A percentile compares a stretch with the other conserved stretches of the same genome.
Evolutionary conservation across 2,888 invertebrate species (phyloP).

Genomic region (Cheilosia urbana): DNA sequence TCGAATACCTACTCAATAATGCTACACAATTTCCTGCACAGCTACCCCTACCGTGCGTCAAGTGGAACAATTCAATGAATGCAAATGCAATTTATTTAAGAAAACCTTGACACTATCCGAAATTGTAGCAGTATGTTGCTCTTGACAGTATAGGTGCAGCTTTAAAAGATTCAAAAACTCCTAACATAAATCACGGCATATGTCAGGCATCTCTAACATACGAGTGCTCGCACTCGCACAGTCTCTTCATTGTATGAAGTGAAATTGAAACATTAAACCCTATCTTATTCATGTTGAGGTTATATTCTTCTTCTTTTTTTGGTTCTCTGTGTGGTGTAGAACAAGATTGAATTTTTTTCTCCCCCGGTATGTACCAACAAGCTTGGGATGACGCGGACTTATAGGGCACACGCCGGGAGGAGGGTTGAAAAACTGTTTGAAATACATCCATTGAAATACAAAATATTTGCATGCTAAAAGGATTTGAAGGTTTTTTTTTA

Average conservation of each 20-base stretch:
- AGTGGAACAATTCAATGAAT: neutral
- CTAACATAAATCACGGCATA: constrained; percentile 68
- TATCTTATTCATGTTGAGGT: constrained; percentile 74
- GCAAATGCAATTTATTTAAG: constrained; percentile 52
- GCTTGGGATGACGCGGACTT: neutral
- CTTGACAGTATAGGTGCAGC: neutral
- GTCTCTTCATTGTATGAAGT: constrained; percentile 61
- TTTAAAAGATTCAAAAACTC: constrained; percentile 33
- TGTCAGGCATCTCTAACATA: constrained; percentile 57
- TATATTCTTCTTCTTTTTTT: constrained; percentile 8
- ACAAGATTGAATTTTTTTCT: constrained; percentile 67
- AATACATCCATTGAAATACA: constrained; percentile 69
- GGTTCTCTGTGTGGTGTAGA: constrained; percentile 35
- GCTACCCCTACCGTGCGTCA: too few relatives aligned
- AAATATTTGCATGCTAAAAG: constrained; percentile 75
- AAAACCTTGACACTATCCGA: constrained; percentile 8
- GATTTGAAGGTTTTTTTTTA: constrained; percentile 50
- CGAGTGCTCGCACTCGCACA: constrained; percentile 32
- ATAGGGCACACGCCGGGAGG: neutral
- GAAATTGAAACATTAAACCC: constrained; percentile 73
- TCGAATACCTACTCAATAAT: too few relatives aligned
- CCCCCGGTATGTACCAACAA: constrained; percentile 10
- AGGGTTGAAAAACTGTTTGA: constrained; percentile 48
- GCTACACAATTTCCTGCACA: too few relatives aligned
- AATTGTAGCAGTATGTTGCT: neutral